Evolutionary conservation across 2,797 vertebrate species (phyloP).

Genomic region (Parauchenoglanis punctatus): DNA sequence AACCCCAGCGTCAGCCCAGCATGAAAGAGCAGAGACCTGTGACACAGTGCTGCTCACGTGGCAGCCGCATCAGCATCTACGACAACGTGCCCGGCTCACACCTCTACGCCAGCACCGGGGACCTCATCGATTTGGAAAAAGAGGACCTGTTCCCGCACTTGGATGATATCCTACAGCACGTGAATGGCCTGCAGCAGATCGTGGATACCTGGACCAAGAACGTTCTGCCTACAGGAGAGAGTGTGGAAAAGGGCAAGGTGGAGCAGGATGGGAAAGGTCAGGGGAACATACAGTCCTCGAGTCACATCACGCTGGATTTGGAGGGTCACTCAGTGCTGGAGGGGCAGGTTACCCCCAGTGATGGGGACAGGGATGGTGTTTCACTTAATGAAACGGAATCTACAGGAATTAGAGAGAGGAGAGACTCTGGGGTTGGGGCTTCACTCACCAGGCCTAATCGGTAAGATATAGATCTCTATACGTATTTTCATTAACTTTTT

Average conservation of each 20-base stretch:
- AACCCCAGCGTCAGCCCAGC: conserved; percentile 73
- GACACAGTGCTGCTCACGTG: conserved; percentile 83
- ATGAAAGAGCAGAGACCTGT: conserved; percentile 75
- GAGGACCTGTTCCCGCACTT: conserved; percentile 91
- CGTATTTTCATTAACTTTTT: background rate
- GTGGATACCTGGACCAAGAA: conserved; percentile 93
- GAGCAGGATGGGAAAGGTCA: conserved; percentile 64
- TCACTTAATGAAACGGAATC: conserved; percentile 87
- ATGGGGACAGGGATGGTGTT: conserved; percentile 84
- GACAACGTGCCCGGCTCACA: conserved; percentile 96
- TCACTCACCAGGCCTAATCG: conserved; percentile 93
- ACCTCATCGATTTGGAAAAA: conserved; percentile 92
- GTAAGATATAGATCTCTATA: conserved; percentile 68
- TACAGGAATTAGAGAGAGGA: conserved; percentile 84
- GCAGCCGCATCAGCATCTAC: conserved; percentile 94
- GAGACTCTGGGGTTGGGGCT: conserved; percentile 95
- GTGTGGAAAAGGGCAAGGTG: conserved; percentile 64
- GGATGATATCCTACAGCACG: conserved; percentile 92
- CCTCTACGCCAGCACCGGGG: conserved; percentile 93
- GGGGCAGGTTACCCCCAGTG: conserved; percentile 82
- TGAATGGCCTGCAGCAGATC: conserved; percentile 90
- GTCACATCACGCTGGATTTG: conserved; percentile 88
- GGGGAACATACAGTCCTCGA: conserved; percentile 74
- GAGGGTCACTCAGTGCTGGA: conserved; percentile 89
- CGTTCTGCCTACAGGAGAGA: conserved; percentile 78